phyloP scores from a whole-genome alignment of 2,113 vertebrate species.

The Pomatorhinus ruficollis region DNA sequence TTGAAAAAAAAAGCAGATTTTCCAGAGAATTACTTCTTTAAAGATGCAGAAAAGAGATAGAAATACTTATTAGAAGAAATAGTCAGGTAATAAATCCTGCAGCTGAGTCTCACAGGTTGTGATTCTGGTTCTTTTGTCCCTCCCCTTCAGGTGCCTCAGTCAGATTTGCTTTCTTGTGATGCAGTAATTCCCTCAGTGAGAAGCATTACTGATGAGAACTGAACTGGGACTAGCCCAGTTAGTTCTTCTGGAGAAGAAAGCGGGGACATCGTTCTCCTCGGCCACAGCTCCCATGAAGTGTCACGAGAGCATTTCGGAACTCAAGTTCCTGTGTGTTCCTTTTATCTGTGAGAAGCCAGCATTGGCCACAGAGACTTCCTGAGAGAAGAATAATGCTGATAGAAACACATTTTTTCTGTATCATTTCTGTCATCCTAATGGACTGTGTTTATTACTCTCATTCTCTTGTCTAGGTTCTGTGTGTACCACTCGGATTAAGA shows the following conservation, averaged over 20 bases:
- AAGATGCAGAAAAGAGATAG: not conserved
- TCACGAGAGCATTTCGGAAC: not conserved
- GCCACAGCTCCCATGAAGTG: not conserved
- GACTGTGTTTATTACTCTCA: not conserved
- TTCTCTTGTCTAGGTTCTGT: constrained; percentile 85
- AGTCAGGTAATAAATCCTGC: not conserved
- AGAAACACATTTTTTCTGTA: not conserved
- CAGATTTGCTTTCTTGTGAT: not conserved
- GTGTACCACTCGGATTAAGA: constrained; percentile 97
- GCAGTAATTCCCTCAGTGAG: not conserved
- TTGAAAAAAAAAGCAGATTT: not conserved
- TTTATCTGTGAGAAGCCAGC: not conserved
- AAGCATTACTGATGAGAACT: not conserved
- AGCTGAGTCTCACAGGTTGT: not conserved
- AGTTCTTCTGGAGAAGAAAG: not conserved
- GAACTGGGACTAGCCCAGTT: not conserved
- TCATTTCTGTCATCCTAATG: not conserved
- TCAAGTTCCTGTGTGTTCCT: not conserved
- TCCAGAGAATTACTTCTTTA: not conserved
- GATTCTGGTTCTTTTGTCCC: not conserved
- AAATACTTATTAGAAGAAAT: not conserved
- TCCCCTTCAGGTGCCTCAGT: not conserved
- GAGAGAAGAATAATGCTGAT: not conserved
- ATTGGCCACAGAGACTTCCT: not conserved
- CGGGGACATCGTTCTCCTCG: not conserved